These are phyloP conservation scores for Machimus rusticus DNA, from an alignment of 2,888 invertebrate species.

Conservation along the genomic window DNA sequence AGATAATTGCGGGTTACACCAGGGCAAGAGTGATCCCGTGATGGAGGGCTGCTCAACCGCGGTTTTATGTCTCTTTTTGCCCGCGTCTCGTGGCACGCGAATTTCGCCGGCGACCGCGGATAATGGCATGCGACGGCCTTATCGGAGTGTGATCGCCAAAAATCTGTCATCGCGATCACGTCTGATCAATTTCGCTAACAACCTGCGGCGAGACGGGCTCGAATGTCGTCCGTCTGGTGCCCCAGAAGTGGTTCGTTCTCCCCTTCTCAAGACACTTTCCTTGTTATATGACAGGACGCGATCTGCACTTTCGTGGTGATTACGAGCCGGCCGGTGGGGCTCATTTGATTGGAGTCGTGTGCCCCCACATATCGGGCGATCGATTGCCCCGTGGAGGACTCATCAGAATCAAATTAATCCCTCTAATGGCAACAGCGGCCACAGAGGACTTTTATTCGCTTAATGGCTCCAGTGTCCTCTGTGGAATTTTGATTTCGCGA, in stretches of 20 bases:
- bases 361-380: background rate
- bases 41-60: background rate
- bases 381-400: background rate
- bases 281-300: background rate
- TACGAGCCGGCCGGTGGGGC: background rate
- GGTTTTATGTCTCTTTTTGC: background rate
- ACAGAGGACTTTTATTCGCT: background rate
- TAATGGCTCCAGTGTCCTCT: background rate
- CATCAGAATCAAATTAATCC: background rate
- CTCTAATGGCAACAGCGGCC: background rate
- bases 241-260: background rate
- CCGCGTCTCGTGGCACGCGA: slow-evolving; percentile 17
- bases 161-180: slow-evolving; percentile 40
- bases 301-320: slow-evolving; percentile 22
- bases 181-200: slow-evolving; percentile 36
- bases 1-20: slow-evolving; percentile 24
- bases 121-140: slow-evolving; percentile 15
- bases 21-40: background rate
- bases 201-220: background rate
- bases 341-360: background rate
- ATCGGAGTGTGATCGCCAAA: slow-evolving; percentile 10
- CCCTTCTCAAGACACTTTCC: background rate
- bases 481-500: background rate
- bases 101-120: background rate
- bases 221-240: slow-evolving; percentile 3